Evolutionary conservation across 2,888 invertebrate species (phyloP).

Genomic region (Acanthosepion lycidas): DNA sequence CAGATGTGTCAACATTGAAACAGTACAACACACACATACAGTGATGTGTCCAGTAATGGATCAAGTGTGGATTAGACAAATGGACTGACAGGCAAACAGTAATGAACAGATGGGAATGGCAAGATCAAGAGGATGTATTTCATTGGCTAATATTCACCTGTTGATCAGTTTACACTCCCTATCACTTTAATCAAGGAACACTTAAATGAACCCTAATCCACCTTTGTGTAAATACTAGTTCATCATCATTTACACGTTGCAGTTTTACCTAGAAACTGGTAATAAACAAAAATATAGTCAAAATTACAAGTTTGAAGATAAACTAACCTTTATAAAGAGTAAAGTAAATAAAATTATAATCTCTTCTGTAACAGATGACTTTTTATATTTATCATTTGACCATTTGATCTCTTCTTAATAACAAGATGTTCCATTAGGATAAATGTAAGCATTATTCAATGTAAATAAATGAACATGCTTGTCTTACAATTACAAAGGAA

Average conservation of each 20-base stretch:
- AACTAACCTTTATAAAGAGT: no score
- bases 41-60: not conserved
- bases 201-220: not conserved
- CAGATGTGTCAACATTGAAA: slow-evolving; percentile 4
- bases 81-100: not conserved
- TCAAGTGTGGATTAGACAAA: not conserved
- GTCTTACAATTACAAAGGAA: no score
- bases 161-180: not conserved
- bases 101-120: not conserved
- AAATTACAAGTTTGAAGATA: not conserved
- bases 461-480: no score
- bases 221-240: not conserved
- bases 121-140: not conserved
- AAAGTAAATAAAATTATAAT: no score
- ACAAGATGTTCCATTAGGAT: no score
- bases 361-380: no score
- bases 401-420: no score
- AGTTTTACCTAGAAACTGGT: not conserved
- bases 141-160: not conserved
- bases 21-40: not conserved
- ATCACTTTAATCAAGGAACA: not conserved
- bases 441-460: no score
- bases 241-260: not conserved
- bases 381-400: no score
- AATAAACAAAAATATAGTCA: not conserved